Evolutionary conservation across 2,888 invertebrate species (phyloP), one percentile per base, ranked within the genome.

Genomic region (Arctia plantaginis): DNA sequence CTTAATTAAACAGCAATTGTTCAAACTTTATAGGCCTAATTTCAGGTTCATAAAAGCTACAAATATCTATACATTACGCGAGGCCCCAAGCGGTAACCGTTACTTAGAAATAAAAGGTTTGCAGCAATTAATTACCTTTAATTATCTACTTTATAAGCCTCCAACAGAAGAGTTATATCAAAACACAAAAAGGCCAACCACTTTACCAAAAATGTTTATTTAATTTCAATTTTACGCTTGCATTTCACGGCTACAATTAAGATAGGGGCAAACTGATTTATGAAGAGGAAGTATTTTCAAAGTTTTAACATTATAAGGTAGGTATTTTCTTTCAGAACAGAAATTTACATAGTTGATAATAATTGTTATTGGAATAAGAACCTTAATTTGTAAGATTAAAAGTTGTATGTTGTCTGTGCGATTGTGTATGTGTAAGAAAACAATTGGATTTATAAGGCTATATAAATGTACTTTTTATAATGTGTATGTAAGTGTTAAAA

Each of bases 181-280:
- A 70, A 74, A 76, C 44, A 68, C 71, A 73, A 75, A 80, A 80
- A 80, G 62, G 18, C 59, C 70, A 66, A 75, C 82, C 55, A 30
- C 71, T 77, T 75, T 73, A 66, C 77, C 78, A 77, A 82, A 62
- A 82, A 72, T 83, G 82, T 82, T 82, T 80, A 79, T 82, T 79
- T 85, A 83, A 83, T 85, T 86, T 84, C 82, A 85, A 85, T 83
- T 85, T 84, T 82, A 77, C 80, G 77, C 84, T 81, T 78, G 87
- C 88, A 89, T 85, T 85, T 83, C 82, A 77, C 80, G 77, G 84
- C 80, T 77, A 87, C 87, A 89, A 90, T 90, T 86, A 88, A 84
- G 87, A 86, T 86, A 86, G 83, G 83, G 86, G 83, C 80, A 82
- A 80, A 80, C 80, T 89, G 87, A 90, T 89, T 89, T 88, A 90